Evolutionary conservation across 2,888 invertebrate genomes (phyloP).

Genomic region (Lamproptera curius): DNA sequence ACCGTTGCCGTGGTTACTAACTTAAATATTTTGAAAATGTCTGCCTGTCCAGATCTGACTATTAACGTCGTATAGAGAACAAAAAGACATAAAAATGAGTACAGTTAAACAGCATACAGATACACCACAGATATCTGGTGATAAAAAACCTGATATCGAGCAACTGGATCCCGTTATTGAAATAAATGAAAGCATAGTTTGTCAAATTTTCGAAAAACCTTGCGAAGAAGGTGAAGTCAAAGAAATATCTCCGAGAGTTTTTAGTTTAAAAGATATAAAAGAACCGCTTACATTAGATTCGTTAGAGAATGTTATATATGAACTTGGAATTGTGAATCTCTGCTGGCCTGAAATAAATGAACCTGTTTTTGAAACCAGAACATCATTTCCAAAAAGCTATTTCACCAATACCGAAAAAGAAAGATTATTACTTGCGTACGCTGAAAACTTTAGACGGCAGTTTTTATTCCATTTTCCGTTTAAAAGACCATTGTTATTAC

Average conservation of each 20-base stretch:
- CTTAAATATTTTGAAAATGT: no score
- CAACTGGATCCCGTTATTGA: slow-evolving; percentile 58
- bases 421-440: slow-evolving; percentile 82
- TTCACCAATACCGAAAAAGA: slow-evolving; percentile 83
- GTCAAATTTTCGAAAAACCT: slow-evolving; percentile 51
- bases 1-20: no score
- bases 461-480: slow-evolving; percentile 77
- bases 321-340: slow-evolving; percentile 79
- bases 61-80: no score
- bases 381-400: slow-evolving; percentile 81
- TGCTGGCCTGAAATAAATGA: slow-evolving; percentile 80
- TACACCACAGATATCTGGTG: slow-evolving; percentile 30
- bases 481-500: slow-evolving; percentile 83
- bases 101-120: slow-evolving; percentile 33
- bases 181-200: slow-evolving; percentile 55
- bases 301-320: slow-evolving; percentile 78
- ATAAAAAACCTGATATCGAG: slow-evolving; percentile 44
- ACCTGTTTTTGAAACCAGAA: slow-evolving; percentile 76
- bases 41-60: no score
- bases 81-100: slow-evolving; percentile 36
- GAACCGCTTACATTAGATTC: slow-evolving; percentile 68
- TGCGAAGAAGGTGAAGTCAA: slow-evolving; percentile 46
- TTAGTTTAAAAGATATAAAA: slow-evolving; percentile 46
- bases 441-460: slow-evolving; percentile 88
- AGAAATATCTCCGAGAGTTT: slow-evolving; percentile 59